A percentile compares a stretch with the other conserved stretches of the same genome.
These are phyloP conservation scores for Drosophila watanabei DNA, from an alignment of 1,140 invertebrate species.

Conservation along the genomic window DNA sequence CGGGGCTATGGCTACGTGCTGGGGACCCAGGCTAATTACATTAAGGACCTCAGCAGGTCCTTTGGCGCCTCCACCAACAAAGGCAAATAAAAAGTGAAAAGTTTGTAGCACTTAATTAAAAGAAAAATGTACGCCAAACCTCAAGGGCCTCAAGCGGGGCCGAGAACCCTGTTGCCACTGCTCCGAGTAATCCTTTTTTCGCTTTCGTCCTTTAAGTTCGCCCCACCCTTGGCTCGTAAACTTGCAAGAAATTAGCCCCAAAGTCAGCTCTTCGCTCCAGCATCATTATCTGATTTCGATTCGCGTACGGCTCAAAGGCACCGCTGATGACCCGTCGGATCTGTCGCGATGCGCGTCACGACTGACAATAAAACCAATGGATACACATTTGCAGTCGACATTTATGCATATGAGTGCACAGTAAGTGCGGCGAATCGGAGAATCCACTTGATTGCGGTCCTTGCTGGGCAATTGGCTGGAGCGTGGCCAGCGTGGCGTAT, in stretches of 20 bases:
- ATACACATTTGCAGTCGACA: not conserved
- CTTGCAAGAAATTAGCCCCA: not conserved
- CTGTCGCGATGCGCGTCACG: conserved; percentile 52
- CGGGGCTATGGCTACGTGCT: conserved; percentile 18
- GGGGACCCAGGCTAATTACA: conserved; percentile 62
- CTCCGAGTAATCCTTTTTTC: not conserved
- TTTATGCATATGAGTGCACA: not conserved
- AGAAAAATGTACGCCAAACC: conserved; percentile 53
- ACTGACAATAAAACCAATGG: conserved; percentile 3
- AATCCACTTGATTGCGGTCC: conserved; percentile 26
- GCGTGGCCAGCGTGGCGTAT: conserved; percentile 31
- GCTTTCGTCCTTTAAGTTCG: not conserved
- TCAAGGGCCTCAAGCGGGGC: conserved; percentile 20
- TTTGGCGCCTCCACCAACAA: conserved; percentile 25
- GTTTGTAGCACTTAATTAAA: conserved; percentile 78
- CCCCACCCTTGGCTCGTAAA: too few species aligned
- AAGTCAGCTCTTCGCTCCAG: not conserved
- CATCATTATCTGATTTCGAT: conserved; percentile 2
- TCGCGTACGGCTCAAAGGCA: not conserved
- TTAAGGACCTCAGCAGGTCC: conserved; percentile 27
- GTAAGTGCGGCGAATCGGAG: conserved; percentile 28
- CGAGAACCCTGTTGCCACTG: not conserved
- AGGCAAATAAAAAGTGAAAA: conserved; percentile 47
- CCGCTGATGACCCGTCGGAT: conserved; percentile 53
- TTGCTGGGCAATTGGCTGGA: conserved; percentile 6